Evolutionary conservation across 1,140 invertebrate genomes (phyloP), one percentile per base, ranked within the genome.

Genomic region (Philaenus spumarius): DNA sequence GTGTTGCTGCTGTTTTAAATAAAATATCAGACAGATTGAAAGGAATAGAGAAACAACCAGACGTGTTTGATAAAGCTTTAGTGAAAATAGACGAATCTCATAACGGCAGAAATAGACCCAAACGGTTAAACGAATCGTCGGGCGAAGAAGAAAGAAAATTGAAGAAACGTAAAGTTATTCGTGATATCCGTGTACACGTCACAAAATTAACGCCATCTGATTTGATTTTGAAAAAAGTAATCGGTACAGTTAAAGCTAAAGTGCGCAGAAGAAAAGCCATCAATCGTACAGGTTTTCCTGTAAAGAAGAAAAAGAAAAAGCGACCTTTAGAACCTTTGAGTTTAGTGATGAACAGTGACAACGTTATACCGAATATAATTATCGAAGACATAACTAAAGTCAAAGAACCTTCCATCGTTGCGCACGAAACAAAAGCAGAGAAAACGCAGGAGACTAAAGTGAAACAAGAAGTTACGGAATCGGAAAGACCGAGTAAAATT

Each of bases 231-330:
- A 54, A 62, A 5, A 72, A 70, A 24, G 50, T 55, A 11, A 59
- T 58, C 12, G 56, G 47, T 20, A 40, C 53, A 35, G 30, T 47
- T 43, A 66, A 66, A 26, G 52, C 64, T n/a, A 69, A 71, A 40
- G 64, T 68, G 15, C 86, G 69, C 7, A 78, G 85, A 57, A 80
- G 89, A 51, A 82, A 88, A 48, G 85, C 90, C 71, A 78, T 84
- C 5, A 94, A 93, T 70, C 77, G 88, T 63, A 93, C 90, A 11
- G 90, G 90, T 6, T 93, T 93, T 72, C 90, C 90, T 0, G 87
- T 82, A 15, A 75, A 88, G 15, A 89, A 90, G 64, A 89, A 86
- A 64, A 93, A 91, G 69, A 92, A 91, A 68, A 88, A 89, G 66
- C 88, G 85, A 70, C 62, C 30, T 26, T 35, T 57, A 26, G 88